These are phyloP conservation scores for Pinctada fucata DNA, from an alignment of 2,888 invertebrate species.

Conservation along the genomic window DNA sequence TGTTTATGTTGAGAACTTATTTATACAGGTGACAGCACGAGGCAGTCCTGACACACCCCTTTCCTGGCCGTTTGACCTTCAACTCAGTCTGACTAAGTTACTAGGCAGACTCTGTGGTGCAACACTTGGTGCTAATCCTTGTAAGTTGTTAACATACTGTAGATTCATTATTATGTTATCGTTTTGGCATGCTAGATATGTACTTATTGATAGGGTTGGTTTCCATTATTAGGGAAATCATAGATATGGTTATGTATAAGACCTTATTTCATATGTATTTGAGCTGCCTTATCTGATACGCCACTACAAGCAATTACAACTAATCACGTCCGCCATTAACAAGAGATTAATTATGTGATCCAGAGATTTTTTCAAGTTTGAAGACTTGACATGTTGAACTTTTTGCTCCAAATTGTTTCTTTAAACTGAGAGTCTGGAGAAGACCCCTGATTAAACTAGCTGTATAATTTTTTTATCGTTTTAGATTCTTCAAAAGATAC, in stretches of 20 bases:
- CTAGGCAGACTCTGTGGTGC: slow-evolving; percentile 72
- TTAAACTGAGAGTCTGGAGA: too few species aligned
- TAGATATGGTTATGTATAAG: too few species aligned
- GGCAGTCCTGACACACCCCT: slow-evolving; percentile 73
- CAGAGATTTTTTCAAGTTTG: too few species aligned
- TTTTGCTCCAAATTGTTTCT: too few species aligned
- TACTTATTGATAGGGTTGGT: not conserved
- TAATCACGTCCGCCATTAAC: too few species aligned
- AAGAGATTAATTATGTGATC: too few species aligned
- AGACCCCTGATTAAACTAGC: too few species aligned
- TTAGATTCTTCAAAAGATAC: slow-evolving; percentile 46
- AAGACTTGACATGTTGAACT: too few species aligned
- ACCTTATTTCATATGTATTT: too few species aligned
- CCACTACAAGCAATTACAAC: too few species aligned
- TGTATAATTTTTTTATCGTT: not conserved
- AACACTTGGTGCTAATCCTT: slow-evolving; percentile 67
- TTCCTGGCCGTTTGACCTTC: slow-evolving; percentile 74
- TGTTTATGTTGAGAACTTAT: not conserved
- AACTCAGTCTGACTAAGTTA: slow-evolving; percentile 70
- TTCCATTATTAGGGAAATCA: not conserved
- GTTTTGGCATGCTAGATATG: not conserved
- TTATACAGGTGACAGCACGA: slow-evolving; percentile 70
- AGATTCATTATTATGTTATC: not conserved
- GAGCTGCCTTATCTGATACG: too few species aligned
- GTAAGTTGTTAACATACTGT: slow-evolving; percentile 42